A percentile compares a stretch with the other conserved stretches of the same genome.
These are phyloP conservation scores for Lasioglossum morio DNA, from an alignment of 2,888 invertebrate genomes.

Conservation along the genomic window DNA sequence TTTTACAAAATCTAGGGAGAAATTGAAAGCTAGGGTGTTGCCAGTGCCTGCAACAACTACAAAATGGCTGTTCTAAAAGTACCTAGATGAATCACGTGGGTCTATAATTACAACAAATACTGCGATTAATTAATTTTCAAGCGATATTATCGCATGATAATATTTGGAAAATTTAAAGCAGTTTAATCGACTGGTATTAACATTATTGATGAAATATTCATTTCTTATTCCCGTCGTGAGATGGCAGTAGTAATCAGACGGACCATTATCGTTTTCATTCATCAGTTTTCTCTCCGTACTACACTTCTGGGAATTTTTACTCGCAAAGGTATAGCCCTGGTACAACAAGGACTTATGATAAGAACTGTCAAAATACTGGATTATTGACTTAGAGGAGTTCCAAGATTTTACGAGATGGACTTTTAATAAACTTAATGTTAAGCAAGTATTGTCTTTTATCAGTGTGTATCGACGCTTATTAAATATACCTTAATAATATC, in stretches of 20 bases:
- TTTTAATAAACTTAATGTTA: conserved; percentile 49
- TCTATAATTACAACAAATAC: background rate
- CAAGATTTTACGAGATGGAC: conserved; percentile 41
- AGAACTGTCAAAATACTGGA: conserved; percentile 59
- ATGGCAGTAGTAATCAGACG: background rate
- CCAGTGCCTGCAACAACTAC: background rate
- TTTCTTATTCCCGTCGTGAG: background rate
- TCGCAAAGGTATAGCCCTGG: conserved; percentile 43
- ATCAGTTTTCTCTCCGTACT: conserved; percentile 26
- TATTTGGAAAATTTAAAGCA: background rate
- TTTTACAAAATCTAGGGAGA: background rate
- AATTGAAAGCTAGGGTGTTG: background rate
- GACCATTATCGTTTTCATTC: background rate
- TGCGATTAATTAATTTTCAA: background rate
- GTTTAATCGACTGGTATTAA: background rate
- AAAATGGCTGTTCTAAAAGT: background rate
- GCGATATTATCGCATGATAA: no score
- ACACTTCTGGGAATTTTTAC: conserved; percentile 47
- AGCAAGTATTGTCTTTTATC: conserved; percentile 36
- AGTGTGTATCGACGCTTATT: background rate
- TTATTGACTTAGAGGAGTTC: conserved; percentile 40
- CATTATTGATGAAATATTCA: background rate
- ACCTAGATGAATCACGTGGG: background rate
- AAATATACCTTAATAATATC: background rate
- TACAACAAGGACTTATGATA: conserved; percentile 30